phyloP scores from a whole-genome alignment of 2,113 vertebrate genomes.

The Mesoclemmys tuberculata region DNA sequence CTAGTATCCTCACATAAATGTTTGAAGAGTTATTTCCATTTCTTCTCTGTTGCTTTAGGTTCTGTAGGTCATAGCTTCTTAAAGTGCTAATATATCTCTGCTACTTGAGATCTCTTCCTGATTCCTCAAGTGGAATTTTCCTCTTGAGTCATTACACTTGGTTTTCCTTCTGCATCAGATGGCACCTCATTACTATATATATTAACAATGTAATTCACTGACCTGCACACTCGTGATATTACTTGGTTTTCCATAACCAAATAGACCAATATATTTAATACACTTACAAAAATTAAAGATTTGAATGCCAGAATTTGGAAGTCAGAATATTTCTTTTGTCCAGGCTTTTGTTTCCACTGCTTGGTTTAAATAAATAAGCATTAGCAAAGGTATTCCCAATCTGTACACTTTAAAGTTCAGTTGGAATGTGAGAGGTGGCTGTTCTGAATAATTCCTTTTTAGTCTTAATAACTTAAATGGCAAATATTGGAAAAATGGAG shows the following conservation, averaged over 20 bases:
- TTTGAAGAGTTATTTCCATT: not conserved
- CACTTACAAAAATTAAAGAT: not conserved
- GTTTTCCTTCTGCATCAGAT: not conserved
- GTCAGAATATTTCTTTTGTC: not conserved
- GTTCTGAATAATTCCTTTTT: too few relatives aligned
- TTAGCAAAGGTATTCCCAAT: too few relatives aligned
- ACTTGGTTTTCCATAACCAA: not conserved
- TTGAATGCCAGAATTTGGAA: not conserved
- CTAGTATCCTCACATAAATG: slow-evolving; percentile 54
- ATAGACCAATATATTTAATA: not conserved
- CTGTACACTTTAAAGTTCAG: too few relatives aligned
- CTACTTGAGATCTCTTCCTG: slow-evolving; percentile 24
- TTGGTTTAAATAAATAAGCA: not conserved
- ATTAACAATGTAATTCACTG: not conserved
- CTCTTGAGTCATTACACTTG: not conserved
- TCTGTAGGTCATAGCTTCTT: slow-evolving; percentile 27
- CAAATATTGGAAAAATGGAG: too few relatives aligned
- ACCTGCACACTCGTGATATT: not conserved
- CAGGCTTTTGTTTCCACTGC: rapidly evolving
- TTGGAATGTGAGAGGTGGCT: too few relatives aligned
- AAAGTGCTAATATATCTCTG: slow-evolving; percentile 37
- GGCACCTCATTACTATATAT: not conserved
- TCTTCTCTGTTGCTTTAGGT: slow-evolving; percentile 1
- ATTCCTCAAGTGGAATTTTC: slow-evolving; percentile 22
- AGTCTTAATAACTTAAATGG: too few relatives aligned